Conservation (phyloP, 2,888 invertebrate species). For the Eucera pruinosa region DNA sequence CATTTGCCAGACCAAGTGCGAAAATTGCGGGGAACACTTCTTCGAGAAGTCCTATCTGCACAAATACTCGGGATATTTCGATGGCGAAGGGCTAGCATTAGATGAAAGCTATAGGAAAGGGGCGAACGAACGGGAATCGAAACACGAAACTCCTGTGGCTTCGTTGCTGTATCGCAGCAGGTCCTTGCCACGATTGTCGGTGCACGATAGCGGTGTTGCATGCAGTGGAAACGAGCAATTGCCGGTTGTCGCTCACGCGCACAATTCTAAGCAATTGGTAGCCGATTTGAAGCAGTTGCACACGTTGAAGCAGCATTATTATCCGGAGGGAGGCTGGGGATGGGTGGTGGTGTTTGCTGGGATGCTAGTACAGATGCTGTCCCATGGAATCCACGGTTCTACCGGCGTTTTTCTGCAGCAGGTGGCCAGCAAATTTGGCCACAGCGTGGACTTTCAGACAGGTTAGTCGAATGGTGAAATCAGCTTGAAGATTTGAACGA, state of each 20-base stretch:
- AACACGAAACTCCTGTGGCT: conserved; percentile 36
- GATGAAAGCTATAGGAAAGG: conserved; percentile 25
- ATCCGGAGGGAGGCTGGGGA: conserved; percentile 95
- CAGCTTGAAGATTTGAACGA: background rate
- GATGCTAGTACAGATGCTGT: conserved; percentile 90
- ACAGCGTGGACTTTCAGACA: conserved; percentile 87
- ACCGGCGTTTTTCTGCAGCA: conserved; percentile 87
- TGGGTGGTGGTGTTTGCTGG: conserved; percentile 92
- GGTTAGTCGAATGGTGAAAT: conserved; percentile 84
- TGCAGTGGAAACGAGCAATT: conserved; percentile 82
- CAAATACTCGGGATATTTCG: conserved; percentile 47
- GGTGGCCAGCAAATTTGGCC: conserved; percentile 87
- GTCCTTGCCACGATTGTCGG: conserved; percentile 88
- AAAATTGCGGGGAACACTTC: conserved; percentile 48
- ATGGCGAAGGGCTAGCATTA: conserved; percentile 19
- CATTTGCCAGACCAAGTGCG: conserved; percentile 31
- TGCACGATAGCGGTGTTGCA: conserved; percentile 86
- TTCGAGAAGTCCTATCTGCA: conserved; percentile 31
- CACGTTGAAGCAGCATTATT: conserved; percentile 92
- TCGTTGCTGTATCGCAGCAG: conserved; percentile 87
- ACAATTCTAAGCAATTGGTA: conserved; percentile 81
- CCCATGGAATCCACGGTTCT: conserved; percentile 91
- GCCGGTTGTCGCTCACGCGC: conserved; percentile 85
- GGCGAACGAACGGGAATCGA: conserved; percentile 4
- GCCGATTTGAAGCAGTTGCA: conserved; percentile 87